Evolutionary conservation across 1,140 invertebrate genomes (phyloP).

Genomic region (Diprion similis): DNA sequence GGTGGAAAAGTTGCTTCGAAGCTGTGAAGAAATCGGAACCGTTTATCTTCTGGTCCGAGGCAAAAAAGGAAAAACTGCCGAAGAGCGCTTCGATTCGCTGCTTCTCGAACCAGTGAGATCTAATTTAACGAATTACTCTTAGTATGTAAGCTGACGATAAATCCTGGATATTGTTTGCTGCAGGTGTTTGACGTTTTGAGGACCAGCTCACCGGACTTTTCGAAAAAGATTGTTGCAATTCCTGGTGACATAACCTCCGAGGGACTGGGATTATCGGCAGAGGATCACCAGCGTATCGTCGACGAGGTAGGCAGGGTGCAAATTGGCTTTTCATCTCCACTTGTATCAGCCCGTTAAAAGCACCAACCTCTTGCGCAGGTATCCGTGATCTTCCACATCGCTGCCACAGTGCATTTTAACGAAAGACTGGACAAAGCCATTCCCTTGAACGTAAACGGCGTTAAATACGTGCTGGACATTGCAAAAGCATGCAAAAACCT

Average conservation of each 20-base stretch:
- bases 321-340: background rate
- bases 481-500: background rate
- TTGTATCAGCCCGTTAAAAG: background rate
- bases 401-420: slow-evolving; percentile 74
- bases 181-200: slow-evolving; percentile 60
- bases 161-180: background rate
- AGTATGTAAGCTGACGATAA: background rate
- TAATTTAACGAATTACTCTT: background rate
- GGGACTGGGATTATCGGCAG: slow-evolving; percentile 70
- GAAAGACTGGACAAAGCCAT: slow-evolving; percentile 63
- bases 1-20: slow-evolving; percentile 75
- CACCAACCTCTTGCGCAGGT: slow-evolving; percentile 50
- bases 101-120: no score
- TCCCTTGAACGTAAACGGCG: slow-evolving; percentile 32
- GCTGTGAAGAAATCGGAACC: slow-evolving; percentile 69
- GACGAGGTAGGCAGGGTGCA: slow-evolving; percentile 61
- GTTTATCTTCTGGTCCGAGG: slow-evolving; percentile 74
- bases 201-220: slow-evolving; percentile 58
- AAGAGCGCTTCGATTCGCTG: slow-evolving; percentile 34
- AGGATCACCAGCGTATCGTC: slow-evolving; percentile 65
- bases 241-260: slow-evolving; percentile 71
- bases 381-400: slow-evolving; percentile 73
- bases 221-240: slow-evolving; percentile 68
- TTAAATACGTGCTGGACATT: background rate
- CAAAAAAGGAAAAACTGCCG: slow-evolving; percentile 65